Conservation (phyloP, 2,113 vertebrate genomes). For the Sphyrna mokarran region DNA sequence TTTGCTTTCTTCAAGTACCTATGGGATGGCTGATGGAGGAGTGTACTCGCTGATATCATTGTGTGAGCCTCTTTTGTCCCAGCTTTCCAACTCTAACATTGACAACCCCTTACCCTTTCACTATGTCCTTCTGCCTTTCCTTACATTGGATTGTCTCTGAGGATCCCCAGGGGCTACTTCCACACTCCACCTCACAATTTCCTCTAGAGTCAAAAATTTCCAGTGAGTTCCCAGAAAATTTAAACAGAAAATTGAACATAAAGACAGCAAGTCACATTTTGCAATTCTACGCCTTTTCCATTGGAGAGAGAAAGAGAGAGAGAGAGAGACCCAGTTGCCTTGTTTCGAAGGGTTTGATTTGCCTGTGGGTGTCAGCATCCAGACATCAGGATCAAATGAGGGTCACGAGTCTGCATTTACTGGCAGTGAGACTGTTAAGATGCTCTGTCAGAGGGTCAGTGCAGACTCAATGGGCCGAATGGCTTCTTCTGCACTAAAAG, state of each 20-base stretch:
- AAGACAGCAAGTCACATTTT: neutral
- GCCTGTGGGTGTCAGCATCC: neutral
- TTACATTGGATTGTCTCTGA: neutral
- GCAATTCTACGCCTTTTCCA: neutral
- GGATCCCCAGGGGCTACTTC: neutral
- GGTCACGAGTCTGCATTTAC: neutral
- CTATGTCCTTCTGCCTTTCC: neutral
- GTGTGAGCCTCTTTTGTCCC: neutral
- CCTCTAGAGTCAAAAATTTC: neutral
- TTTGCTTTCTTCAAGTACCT: neutral
- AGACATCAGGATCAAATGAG: neutral
- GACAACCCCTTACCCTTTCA: neutral
- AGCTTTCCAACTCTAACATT: neutral
- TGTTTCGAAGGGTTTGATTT: neutral
- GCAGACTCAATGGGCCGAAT: too few relatives aligned
- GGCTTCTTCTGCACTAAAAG: too few relatives aligned
- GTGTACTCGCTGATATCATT: neutral
- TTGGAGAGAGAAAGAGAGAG: neutral
- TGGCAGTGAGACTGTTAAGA: neutral
- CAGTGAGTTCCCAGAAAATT: neutral
- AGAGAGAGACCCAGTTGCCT: neutral
- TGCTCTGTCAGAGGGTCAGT: too few relatives aligned
- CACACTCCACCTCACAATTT: neutral
- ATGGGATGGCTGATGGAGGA: neutral
- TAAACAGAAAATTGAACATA: neutral